Evolutionary conservation across 2,113 vertebrate species (phyloP), one percentile per base, ranked within the genome.

Genomic region (Crypturellus undulatus): DNA sequence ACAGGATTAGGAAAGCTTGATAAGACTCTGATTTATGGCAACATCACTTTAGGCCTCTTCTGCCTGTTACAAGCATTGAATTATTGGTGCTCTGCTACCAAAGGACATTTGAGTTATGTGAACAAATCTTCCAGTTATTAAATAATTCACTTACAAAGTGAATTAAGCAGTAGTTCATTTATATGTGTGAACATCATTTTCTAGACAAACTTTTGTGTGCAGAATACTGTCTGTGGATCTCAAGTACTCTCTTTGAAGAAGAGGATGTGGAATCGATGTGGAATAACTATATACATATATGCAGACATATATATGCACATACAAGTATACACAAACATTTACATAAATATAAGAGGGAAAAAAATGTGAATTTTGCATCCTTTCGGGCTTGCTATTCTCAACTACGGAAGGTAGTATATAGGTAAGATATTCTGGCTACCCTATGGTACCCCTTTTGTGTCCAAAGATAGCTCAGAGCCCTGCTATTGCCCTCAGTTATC

Each of bases 1-100:
- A 76, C 7, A 73, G 59, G 73, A 92, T 89, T 89, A 89, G 49
- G 49, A 79, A 84, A 84, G 58, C 63, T 84, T 65, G 75, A 69
- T 91, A 91, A 87, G 75, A 85, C 67, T 79, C 8, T 2, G 42
- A 90, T 95, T 93, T 93, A 94, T 79, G 54, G 25, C 30, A 62
- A 34, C 42, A 87, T 92, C 49, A 77, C 28, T 91, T 89, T 72
- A 82, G 38, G 38, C 34, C 26, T 5, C 3, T 84, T 89, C 25
- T 84, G 43, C 82, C 63, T 89, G 43, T 79, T n/a, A 60, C 0
- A 56, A 40, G 6, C 67, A 84, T 49, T 65, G 71, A 79, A 72
- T 89, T 92, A 85, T 36, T 65, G 59, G 47, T 63, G 47, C 72
- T 93, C 32, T 85, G n/a, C 68, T 58, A 24, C 40, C 72, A 85